Conservation (phyloP, 2,797 vertebrate genomes). For the Schizopygopsis pylzovi region DNA sequence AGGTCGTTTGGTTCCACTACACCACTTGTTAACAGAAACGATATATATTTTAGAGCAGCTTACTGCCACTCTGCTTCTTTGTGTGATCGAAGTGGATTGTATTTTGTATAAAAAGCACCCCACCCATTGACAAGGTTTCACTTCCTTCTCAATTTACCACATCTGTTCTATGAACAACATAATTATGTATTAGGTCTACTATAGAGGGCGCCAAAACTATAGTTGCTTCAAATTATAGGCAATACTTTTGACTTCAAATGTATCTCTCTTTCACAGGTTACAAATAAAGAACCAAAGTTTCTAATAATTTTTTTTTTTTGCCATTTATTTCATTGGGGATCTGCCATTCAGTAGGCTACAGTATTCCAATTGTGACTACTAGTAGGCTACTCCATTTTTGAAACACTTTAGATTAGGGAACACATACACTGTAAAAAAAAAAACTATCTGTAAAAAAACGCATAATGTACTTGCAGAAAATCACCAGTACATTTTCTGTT, state of each 20-base stretch:
- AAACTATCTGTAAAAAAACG: too few species aligned
- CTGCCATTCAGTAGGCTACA: too few species aligned
- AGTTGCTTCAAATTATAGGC: background rate
- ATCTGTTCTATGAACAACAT: background rate
- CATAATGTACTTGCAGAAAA: too few species aligned
- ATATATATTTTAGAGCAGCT: background rate
- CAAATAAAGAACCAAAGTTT: background rate
- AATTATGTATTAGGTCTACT: background rate
- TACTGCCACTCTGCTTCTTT: background rate
- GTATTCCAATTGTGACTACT: too few species aligned
- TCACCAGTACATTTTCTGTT: too few species aligned
- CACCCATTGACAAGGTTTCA: background rate
- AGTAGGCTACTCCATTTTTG: too few species aligned
- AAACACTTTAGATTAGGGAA: too few species aligned
- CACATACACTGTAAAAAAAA: too few species aligned
- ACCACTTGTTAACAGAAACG: background rate
- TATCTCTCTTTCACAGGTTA: background rate
- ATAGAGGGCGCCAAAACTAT: background rate
- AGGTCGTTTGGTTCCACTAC: background rate
- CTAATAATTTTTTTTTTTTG: background rate
- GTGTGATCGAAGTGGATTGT: background rate
- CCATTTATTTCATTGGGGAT: background rate
- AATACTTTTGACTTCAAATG: background rate
- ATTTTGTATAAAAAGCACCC: background rate
- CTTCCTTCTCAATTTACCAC: background rate